phyloP scores from a whole-genome alignment of 2,797 vertebrate species.

The Siniperca obscura region DNA sequence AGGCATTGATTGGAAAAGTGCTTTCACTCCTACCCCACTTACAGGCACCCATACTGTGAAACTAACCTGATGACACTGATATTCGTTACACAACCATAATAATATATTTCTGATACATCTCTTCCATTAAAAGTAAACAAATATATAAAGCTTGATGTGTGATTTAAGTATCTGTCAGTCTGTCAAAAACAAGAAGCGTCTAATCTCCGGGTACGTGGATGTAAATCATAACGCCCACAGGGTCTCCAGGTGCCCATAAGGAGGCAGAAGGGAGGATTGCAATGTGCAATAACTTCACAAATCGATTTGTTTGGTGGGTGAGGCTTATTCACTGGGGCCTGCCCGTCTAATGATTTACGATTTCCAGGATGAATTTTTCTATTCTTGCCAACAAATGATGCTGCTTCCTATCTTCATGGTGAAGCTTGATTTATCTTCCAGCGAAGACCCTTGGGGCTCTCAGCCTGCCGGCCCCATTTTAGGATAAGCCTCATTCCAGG shows the following conservation, averaged over 20 bases:
- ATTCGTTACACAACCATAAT: conserved; percentile 18
- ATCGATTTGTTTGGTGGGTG: conserved; percentile 81
- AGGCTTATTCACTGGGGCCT: conserved; percentile 73
- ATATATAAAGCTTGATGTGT: conserved; percentile 12
- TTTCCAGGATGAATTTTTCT: conserved; percentile 81
- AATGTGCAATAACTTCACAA: conserved; percentile 74
- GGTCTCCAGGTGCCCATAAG: conserved; percentile 62
- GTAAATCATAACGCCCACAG: conserved; percentile 67
- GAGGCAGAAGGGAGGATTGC: conserved; percentile 64
- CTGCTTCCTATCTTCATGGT: conserved; percentile 71
- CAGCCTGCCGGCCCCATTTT: conserved; percentile 61
- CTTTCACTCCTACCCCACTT: conserved; percentile 24
- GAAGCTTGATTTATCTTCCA: conserved; percentile 80
- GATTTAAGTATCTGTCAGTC: conserved; percentile 51
- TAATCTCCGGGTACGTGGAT: conserved; percentile 56
- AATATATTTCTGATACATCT: conserved; percentile 31
- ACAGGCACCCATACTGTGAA: conserved; percentile 5
- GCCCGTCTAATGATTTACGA: conserved; percentile 79
- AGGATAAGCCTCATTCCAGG: conserved; percentile 60
- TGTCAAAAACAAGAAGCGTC: conserved; percentile 57
- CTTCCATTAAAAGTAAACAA: conserved; percentile 39
- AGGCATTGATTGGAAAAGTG: conserved; percentile 42
- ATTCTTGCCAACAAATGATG: conserved; percentile 80
- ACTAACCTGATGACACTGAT: conserved; percentile 29
- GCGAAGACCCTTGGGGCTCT: conserved; percentile 58